phyloP scores from a whole-genome alignment of 2,888 invertebrate species.

The Sinhomidia bicolor region DNA sequence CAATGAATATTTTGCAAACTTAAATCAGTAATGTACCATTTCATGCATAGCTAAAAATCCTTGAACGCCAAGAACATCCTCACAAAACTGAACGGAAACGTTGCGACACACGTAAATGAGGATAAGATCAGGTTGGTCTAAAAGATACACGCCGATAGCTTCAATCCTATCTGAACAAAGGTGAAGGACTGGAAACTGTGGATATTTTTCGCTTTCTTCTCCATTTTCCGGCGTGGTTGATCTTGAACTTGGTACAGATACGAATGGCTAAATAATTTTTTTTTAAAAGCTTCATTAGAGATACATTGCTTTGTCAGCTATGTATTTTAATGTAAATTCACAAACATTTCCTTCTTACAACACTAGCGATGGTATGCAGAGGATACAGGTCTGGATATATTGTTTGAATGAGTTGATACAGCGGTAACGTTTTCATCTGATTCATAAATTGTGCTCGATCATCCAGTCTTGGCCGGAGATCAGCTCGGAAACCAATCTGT shows the following conservation, averaged over 20 bases:
- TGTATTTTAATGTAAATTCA: no score
- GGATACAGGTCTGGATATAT: conserved; percentile 97
- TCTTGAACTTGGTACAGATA: conserved; percentile 65
- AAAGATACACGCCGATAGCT: conserved; percentile 92
- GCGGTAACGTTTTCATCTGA: conserved; percentile 93
- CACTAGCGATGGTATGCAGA: conserved; percentile 88
- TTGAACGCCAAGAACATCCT: conserved; percentile 89
- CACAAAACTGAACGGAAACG: conserved; percentile 88
- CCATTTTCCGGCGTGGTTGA: conserved; percentile 68
- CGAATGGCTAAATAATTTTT: conserved; percentile 52
- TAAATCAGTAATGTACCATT: conserved; percentile 81
- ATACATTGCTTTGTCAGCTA: no score
- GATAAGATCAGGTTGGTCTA: conserved; percentile 93
- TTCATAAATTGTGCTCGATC: conserved; percentile 97
- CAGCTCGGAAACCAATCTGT: conserved; percentile 94
- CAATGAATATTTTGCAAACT: conserved; percentile 21
- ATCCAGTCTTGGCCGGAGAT: conserved; percentile 94
- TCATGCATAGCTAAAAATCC: conserved; percentile 89
- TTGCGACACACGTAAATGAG: conserved; percentile 92
- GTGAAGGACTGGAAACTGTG: conserved; percentile 89
- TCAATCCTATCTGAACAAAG: conserved; percentile 89
- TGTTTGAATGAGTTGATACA: conserved; percentile 89
- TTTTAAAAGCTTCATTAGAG: neutral
- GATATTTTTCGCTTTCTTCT: conserved; percentile 75
- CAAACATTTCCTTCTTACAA: conserved; percentile 82